Evolutionary conservation across 2,113 vertebrate species (phyloP).

Genomic region (Neogobius melanostomus): DNA sequence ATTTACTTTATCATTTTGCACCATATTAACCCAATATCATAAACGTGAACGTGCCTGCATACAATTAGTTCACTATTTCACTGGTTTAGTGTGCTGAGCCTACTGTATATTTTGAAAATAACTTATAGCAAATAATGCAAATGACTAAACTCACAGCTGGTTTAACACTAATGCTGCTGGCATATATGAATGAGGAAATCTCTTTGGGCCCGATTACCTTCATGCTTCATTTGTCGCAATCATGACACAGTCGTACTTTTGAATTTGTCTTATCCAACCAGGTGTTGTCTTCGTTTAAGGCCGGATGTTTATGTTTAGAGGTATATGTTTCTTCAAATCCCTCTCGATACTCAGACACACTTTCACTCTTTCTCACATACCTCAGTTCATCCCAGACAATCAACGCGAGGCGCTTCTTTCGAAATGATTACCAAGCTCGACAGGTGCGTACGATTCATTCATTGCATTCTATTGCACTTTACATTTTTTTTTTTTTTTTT

Average conservation of each 20-base stretch:
- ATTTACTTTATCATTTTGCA: no score
- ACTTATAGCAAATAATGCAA: no score
- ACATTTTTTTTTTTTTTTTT: neutral
- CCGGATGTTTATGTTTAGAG: constrained; percentile 72
- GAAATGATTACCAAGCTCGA: constrained; percentile 80
- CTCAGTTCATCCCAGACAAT: constrained; percentile 58
- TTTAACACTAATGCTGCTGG: neutral
- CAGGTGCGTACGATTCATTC: constrained; percentile 73
- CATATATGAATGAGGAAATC: neutral
- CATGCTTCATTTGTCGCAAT: constrained; percentile 20
- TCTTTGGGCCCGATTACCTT: neutral
- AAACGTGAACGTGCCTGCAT: no score
- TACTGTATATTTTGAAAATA: no score
- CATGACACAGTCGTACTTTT: constrained; percentile 59
- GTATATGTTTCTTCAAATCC: constrained; percentile 57
- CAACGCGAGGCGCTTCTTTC: constrained; percentile 61
- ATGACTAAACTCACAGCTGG: constrained; percentile 11
- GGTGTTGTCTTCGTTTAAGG: constrained; percentile 52
- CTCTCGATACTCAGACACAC: constrained; percentile 36
- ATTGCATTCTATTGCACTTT: constrained; percentile 15
- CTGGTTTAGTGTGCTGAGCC: no score
- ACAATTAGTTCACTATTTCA: no score
- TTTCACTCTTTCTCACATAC: constrained; percentile 65
- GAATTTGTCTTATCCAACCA: constrained; percentile 75
- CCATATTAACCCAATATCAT: no score